Evolutionary conservation across 2,797 vertebrate genomes (phyloP), one percentile per base, ranked within the genome.

Genomic region (Rhinoraja longicauda): DNA sequence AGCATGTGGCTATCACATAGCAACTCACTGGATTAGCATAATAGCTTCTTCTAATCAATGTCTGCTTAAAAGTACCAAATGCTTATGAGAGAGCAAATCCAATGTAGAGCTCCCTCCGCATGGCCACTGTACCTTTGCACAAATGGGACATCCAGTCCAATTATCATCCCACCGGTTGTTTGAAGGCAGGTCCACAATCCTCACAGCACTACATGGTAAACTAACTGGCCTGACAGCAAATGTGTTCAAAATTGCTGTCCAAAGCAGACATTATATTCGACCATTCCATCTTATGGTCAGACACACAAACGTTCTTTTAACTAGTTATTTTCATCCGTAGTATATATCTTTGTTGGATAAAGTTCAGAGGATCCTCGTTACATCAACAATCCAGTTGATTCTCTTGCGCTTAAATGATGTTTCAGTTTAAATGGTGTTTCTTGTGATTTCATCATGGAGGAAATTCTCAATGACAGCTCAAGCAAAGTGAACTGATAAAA

Each of bases 21-120:
- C 90, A 92, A 39, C 70, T 92, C 90, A 39, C 90, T 92, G 90
- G 70, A 92, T 92, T 92, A 92, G 90, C 90, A 92, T 92, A 92
- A 92, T 92, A 90, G 90, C 36, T 92, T 45, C 70, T 92, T 75
- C 90, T 92, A 92, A 92, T 75, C 67, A 92, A 92, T 53, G 64
- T 53, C 45, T 75, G 90, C n/a, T 67, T 88, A n/a, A 67, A 88
- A 88, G 84, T 17, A 67, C 84, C 84, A 88, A 88, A 88, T 88
- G 84, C 62, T 88, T 73, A 67, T 92, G 70, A 92, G 39, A 57
- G 70, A 6, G 67, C 67, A 92, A 53, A 75, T 21, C 90, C 90
- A 92, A 73, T 75, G 32, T 75, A 73, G 24, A 92, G 67, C 90
- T 39, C 90, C 45, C 90, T 39, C 90, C 45, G 32, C 70, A 90